Evolutionary conservation across 2,888 invertebrate genomes (phyloP).

Genomic region (Lysandra bellargus): DNA sequence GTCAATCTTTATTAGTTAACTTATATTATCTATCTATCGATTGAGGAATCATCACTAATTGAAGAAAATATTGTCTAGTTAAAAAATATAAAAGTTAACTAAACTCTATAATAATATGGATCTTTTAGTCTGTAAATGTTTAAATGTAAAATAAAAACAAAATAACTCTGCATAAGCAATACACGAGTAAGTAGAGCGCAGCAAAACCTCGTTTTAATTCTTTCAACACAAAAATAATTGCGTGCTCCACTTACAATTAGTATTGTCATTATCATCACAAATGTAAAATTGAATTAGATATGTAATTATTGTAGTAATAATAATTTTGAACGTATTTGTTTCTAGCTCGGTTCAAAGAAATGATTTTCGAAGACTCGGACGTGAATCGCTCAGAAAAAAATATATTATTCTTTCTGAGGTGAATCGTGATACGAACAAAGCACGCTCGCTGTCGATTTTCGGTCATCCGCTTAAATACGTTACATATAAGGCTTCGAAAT

Average conservation of each 20-base stretch:
- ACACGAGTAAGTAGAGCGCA: constrained; percentile 27
- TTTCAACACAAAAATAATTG: constrained; percentile 30
- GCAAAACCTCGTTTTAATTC: constrained; percentile 29
- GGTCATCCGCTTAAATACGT: constrained; percentile 67
- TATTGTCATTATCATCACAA: constrained; percentile 18
- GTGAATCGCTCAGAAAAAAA: no score
- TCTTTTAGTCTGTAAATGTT: background rate
- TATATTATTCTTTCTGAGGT: no score
- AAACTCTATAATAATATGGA: background rate
- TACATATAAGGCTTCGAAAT: constrained; percentile 75
- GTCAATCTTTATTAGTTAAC: no score
- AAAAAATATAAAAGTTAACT: background rate
- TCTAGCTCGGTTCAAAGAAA: constrained; percentile 38
- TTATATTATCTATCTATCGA: no score
- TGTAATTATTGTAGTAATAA: background rate
- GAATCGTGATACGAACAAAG: constrained; percentile 60
- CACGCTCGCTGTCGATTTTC: constrained; percentile 72
- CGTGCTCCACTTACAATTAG: constrained; percentile 18
- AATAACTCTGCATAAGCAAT: constrained; percentile 17
- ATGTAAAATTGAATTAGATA: constrained; percentile 8
- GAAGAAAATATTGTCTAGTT: background rate
- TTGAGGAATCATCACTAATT: background rate
- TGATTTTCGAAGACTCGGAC: constrained; percentile 48
- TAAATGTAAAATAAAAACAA: constrained; percentile 7
- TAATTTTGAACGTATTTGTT: background rate